Evolutionary conservation across 2,888 invertebrate species (phyloP).

Genomic region (Penaeus monodon): DNA sequence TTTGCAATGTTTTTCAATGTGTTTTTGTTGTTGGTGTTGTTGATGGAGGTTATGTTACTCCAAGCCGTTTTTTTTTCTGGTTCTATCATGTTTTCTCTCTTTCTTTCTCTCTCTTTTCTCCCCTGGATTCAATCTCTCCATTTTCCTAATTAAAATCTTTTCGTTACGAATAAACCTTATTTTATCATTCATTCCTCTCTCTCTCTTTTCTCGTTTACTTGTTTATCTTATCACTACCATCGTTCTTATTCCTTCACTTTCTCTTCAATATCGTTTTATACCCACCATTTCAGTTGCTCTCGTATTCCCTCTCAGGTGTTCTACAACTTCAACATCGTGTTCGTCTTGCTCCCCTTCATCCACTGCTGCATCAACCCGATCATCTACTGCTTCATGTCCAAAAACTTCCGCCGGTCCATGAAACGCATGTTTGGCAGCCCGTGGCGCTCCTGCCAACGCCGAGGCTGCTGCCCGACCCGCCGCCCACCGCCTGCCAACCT

Average conservation of each 20-base stretch:
- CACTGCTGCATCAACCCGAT: constrained; percentile 68
- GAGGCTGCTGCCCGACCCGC: constrained; percentile 1
- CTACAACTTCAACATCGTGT: constrained; percentile 63
- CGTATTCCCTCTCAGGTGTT: constrained; percentile 27
- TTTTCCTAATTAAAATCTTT: too few species aligned
- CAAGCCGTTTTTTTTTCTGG: too few species aligned
- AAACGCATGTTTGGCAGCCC: constrained; percentile 38
- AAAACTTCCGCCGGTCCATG: constrained; percentile 67
- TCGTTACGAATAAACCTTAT: too few species aligned
- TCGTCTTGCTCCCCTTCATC: constrained; percentile 67
- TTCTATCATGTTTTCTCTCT: too few species aligned
- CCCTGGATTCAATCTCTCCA: too few species aligned
- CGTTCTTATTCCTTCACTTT: neutral
- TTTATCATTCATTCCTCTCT: too few species aligned
- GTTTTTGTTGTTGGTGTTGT: too few species aligned
- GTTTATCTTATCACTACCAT: neutral
- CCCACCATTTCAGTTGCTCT: too few species aligned
- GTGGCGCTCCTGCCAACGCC: constrained; percentile 12
- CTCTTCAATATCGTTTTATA: neutral
- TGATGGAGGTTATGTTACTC: too few species aligned
- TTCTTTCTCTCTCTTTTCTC: too few species aligned
- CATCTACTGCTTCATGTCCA: constrained; percentile 68
- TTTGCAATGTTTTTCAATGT: too few species aligned
- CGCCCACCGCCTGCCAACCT: constrained; percentile 25
- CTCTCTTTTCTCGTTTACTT: neutral